Evolutionary conservation across 2,888 invertebrate species (phyloP), one percentile per base, ranked within the genome.

Genomic region (Nasonia oneida): DNA sequence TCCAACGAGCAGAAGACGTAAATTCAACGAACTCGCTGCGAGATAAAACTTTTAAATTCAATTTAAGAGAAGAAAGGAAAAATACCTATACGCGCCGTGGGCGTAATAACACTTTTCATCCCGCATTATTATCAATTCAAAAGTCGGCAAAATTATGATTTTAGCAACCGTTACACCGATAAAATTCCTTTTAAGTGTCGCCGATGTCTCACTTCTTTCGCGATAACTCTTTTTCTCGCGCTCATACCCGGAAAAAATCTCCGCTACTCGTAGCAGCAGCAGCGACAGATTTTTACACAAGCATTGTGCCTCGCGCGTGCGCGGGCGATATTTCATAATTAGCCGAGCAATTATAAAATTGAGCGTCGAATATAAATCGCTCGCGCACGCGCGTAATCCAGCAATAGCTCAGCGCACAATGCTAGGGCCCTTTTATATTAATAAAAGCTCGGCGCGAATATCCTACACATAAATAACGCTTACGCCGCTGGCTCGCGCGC

Each of bases 381-480:
- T 53, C 37, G 37, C 39, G 42, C 71, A 39, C 14, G n/a, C 29
- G 83, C 53, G 83, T 86, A 86, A 86, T 83, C 83, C 83, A 83
- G 83, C 83, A 23, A 75, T 70, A 57, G 80, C 84, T 74, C 83
- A 73, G 74, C 37, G 50, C n/a, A 84, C 67, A 74, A 84, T 75
- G 33, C 75, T 53, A 76, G 67, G 37, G 47, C 71, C 50, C 64
- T 74, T 79, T 67, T 53, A 50, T 71, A 8, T 8, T 70, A 37
- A 18, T 37, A 73, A 74, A 78, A 79, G 61, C 78, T 53, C 76
- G 57, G 42, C 78, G 33, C 73, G 67, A 14, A 29, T 33, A 67
- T 80, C 67, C 84, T 79, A 61, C 75, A 67, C 70, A 84, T 84
- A 84, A 84, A 84, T 84, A 84, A 88, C 86, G 86, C 88, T 88